These are phyloP conservation scores for Avahi laniger DNA, from an alignment of 2,797 vertebrate species.

Conservation along the genomic window DNA sequence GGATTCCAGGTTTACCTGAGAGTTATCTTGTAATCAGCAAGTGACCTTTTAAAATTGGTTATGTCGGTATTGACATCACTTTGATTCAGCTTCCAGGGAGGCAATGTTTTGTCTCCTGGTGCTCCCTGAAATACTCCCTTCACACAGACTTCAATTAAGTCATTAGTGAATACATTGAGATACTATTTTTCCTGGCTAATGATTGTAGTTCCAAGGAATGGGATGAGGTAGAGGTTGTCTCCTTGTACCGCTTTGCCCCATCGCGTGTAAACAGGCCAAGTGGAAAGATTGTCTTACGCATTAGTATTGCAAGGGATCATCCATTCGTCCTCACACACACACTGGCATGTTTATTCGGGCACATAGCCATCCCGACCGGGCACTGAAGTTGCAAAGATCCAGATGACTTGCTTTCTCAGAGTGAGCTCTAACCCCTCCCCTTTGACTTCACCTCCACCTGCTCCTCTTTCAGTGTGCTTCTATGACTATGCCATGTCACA, in stretches of 20 bases:
- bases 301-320: conserved; percentile 40
- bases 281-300: conserved; percentile 19
- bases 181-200: conserved; percentile 33
- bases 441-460: conserved; percentile 24
- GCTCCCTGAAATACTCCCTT: conserved; percentile 8
- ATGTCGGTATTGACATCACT: conserved; percentile 26
- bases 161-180: conserved; percentile 20
- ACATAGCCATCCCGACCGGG: neutral
- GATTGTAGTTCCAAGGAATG: neutral
- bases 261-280: conserved; percentile 16
- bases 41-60: neutral
- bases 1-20: neutral
- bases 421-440: conserved; percentile 12
- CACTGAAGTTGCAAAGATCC: conserved; percentile 37
- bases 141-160: conserved; percentile 17
- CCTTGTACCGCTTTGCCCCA: neutral
- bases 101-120: conserved; percentile 34
- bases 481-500: neutral
- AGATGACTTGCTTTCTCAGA: conserved; percentile 53
- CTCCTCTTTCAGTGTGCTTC: conserved; percentile 14
- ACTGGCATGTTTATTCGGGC: conserved; percentile 68
- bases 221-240: conserved; percentile 4
- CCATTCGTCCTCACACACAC: conserved; percentile 49
- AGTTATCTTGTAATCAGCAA: conserved; percentile 19
- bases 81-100: conserved; percentile 10